These are phyloP conservation scores for Galerucella nymphaeae DNA, from an alignment of 2,888 invertebrate genomes.

Conservation along the genomic window DNA sequence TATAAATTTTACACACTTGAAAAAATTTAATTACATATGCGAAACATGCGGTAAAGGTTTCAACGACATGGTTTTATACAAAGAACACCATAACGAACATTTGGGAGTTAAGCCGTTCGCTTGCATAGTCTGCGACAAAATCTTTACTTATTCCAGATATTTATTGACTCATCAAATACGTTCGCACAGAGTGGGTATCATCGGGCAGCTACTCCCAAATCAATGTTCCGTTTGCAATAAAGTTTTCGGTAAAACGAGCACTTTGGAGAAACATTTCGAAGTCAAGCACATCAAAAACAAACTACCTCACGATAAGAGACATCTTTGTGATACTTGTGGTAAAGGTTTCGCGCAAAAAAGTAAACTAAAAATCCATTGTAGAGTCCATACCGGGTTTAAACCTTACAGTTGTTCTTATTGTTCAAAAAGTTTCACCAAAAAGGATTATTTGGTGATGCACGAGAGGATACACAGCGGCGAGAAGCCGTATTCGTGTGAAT, in stretches of 20 bases:
- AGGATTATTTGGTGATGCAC: slow-evolving; percentile 56
- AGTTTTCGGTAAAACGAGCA: slow-evolving; percentile 56
- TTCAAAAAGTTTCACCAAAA: slow-evolving; percentile 67
- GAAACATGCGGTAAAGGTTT: slow-evolving; percentile 69
- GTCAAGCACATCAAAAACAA: slow-evolving; percentile 56
- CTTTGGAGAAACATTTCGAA: slow-evolving; percentile 65
- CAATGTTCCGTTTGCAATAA: slow-evolving; percentile 58
- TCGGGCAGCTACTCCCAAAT: slow-evolving; percentile 63
- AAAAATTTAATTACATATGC: slow-evolving; percentile 66
- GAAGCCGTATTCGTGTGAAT: slow-evolving; percentile 59
- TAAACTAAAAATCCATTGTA: slow-evolving; percentile 56
- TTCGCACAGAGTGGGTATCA: slow-evolving; percentile 59
- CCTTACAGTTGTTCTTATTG: slow-evolving; percentile 60
- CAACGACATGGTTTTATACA: slow-evolving; percentile 67
- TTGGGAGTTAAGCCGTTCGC: slow-evolving; percentile 67
- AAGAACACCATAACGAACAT: slow-evolving; percentile 70
- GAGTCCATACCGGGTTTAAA: slow-evolving; percentile 67
- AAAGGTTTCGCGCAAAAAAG: slow-evolving; percentile 58
- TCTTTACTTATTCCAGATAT: slow-evolving; percentile 65
- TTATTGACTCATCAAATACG: slow-evolving; percentile 57
- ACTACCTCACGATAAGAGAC: slow-evolving; percentile 54
- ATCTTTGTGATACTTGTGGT: slow-evolving; percentile 60
- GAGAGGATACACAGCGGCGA: slow-evolving; percentile 59
- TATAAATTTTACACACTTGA: slow-evolving; percentile 58
- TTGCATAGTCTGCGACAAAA: slow-evolving; percentile 68